Evolutionary conservation across 2,888 invertebrate genomes (phyloP).

Genomic region (Torymus aiolomorphi): DNA sequence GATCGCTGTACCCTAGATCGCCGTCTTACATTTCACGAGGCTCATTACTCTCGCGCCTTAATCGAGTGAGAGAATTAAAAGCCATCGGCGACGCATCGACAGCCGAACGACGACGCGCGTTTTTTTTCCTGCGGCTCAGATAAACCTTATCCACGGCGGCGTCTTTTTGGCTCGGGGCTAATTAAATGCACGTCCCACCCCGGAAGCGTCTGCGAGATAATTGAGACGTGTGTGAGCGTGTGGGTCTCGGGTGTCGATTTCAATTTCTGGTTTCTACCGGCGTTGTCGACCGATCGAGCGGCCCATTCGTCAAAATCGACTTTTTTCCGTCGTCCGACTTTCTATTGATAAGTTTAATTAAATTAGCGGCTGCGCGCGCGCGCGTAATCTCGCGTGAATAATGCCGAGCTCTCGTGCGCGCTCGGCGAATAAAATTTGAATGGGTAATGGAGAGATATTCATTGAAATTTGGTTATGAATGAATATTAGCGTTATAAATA

Average conservation of each 20-base stretch:
- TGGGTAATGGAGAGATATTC: not conserved
- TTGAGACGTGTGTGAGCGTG: slow-evolving; percentile 10
- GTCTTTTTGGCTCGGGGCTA: slow-evolving; percentile 23
- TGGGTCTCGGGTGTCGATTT: not conserved
- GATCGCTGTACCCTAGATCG: not conserved
- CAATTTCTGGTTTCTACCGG: slow-evolving; percentile 38
- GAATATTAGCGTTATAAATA: too few species aligned
- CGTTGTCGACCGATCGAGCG: slow-evolving; percentile 4
- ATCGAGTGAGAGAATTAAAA: slow-evolving; percentile 36
- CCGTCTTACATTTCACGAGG: slow-evolving; percentile 3
- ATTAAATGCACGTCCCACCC: slow-evolving; percentile 5
- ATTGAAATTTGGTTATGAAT: too few species aligned
- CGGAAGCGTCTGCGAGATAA: slow-evolving; percentile 6
- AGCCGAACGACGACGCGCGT: not conserved
- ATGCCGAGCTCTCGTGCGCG: not conserved
- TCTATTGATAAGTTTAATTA: slow-evolving; percentile 54
- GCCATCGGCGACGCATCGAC: slow-evolving; percentile 4
- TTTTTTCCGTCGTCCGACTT: slow-evolving; percentile 40
- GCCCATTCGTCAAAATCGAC: slow-evolving; percentile 15
- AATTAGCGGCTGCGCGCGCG: not conserved
- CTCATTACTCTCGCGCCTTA: not conserved
- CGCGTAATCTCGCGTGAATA: slow-evolving; percentile 15
- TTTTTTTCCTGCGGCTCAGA: not conserved
- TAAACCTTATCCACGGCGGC: slow-evolving; percentile 38
- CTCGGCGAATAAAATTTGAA: slow-evolving; percentile 22